These are phyloP conservation scores for Halesus radiatus DNA, from an alignment of 1,140 invertebrate genomes.

Conservation along the genomic window DNA sequence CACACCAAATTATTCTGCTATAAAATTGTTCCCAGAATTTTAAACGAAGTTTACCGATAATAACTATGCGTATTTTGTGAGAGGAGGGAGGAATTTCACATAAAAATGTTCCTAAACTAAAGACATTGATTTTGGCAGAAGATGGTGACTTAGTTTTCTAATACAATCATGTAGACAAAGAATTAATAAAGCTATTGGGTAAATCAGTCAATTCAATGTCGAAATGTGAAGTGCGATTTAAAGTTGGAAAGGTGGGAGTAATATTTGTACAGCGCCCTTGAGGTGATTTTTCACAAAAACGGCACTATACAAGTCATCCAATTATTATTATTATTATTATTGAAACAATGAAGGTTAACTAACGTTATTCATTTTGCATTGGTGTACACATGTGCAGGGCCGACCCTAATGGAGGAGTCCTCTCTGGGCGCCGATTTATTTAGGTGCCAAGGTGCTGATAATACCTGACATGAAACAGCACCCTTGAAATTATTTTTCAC, in stretches of 20 bases:
- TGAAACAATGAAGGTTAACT: no score
- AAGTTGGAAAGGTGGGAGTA: background rate
- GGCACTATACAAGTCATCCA: no score
- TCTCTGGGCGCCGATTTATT: no score
- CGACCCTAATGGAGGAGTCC: no score
- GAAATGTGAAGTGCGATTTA: background rate
- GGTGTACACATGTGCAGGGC: no score
- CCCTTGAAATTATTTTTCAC: no score
- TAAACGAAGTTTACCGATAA: conserved; percentile 33
- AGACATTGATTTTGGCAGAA: conserved; percentile 40
- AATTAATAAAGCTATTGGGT: conserved; percentile 33
- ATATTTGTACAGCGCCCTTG: no score
- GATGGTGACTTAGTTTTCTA: conserved; percentile 26
- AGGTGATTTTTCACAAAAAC: no score
- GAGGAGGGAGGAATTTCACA: background rate
- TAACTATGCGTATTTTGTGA: background rate
- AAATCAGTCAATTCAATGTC: conserved; percentile 18
- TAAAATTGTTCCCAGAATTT: conserved; percentile 48
- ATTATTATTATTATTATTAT: no score
- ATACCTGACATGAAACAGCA: no score
- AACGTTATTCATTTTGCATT: background rate
- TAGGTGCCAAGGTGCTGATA: no score
- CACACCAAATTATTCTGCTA: conserved; percentile 25
- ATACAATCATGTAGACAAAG: conserved; percentile 4
- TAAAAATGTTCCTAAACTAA: background rate